These are phyloP conservation scores for Metridium senile DNA, from an alignment of 92 coral and sea anemone species.

Conservation along the genomic window DNA sequence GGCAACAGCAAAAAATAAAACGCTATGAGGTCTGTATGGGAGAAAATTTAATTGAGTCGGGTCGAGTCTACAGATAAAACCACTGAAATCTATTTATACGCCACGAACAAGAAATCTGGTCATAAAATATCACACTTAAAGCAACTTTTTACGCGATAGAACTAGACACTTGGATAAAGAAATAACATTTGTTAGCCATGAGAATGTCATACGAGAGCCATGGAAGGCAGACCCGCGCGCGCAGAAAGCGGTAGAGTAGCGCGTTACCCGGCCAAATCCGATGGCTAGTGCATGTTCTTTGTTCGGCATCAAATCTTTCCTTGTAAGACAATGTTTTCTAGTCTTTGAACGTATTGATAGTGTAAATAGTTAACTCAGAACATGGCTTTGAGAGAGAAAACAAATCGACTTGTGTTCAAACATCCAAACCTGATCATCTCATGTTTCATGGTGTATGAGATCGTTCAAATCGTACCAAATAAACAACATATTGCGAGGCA, in stretches of 20 bases:
- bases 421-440: constrained; percentile 34
- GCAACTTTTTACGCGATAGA: background rate
- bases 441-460: constrained; percentile 22
- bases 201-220: background rate
- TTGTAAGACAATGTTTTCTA: background rate
- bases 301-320: background rate
- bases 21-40: constrained; percentile 5
- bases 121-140: background rate
- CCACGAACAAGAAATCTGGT: background rate
- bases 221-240: constrained; percentile 16
- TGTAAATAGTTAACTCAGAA: background rate
- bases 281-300: background rate
- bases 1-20: constrained; percentile 1
- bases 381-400: constrained; percentile 6
- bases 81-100: background rate
- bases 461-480: constrained; percentile 18
- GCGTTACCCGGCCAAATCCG: constrained; percentile 3
- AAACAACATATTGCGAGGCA: background rate
- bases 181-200: background rate
- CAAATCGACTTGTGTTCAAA: constrained; percentile 38
- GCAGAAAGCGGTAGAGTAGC: constrained; percentile 8
- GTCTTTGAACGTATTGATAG: background rate
- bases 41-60: background rate
- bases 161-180: background rate
- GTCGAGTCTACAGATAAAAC: background rate